A percentile compares a stretch with the other conserved stretches of the same genome.
phyloP scores from a whole-genome alignment of 2,113 vertebrate genomes.

The Chamaea fasciata region DNA sequence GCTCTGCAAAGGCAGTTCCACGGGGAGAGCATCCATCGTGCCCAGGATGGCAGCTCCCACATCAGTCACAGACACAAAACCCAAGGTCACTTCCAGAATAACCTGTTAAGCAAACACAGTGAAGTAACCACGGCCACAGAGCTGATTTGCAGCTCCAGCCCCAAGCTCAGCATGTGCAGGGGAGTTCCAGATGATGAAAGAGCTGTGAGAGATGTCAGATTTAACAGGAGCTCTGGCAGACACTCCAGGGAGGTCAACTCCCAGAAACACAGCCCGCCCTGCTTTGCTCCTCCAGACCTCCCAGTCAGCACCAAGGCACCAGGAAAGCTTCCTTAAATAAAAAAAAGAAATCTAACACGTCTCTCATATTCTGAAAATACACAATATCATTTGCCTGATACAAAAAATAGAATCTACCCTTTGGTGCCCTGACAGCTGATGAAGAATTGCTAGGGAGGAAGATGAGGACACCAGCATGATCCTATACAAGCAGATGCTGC shows the following conservation, averaged over 20 bases:
- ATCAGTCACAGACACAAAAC: neutral
- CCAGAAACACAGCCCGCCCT: neutral
- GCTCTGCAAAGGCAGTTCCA: neutral
- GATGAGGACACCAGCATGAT: neutral
- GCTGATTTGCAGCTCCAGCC: neutral
- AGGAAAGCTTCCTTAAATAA: neutral
- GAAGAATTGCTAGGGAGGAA: neutral
- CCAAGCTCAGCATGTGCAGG: neutral
- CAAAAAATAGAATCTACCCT: neutral
- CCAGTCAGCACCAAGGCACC: neutral
- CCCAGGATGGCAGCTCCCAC: neutral
- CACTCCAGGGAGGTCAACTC: neutral
- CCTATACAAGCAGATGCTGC: neutral
- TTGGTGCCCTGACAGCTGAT: neutral
- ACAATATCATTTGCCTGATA: neutral
- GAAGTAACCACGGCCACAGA: neutral
- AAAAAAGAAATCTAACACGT: neutral
- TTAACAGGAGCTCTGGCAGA: neutral
- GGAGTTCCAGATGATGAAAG: neutral
- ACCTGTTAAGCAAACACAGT: neutral
- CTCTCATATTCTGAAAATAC: neutral
- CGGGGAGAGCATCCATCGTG: neutral
- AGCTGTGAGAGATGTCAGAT: rapidly evolving
- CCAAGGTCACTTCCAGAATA: neutral
- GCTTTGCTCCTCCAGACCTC: neutral